Base-by-base conservation (phyloP, 2,113 vertebrate genomes). In the Oreochromis tanganicae region DNA sequence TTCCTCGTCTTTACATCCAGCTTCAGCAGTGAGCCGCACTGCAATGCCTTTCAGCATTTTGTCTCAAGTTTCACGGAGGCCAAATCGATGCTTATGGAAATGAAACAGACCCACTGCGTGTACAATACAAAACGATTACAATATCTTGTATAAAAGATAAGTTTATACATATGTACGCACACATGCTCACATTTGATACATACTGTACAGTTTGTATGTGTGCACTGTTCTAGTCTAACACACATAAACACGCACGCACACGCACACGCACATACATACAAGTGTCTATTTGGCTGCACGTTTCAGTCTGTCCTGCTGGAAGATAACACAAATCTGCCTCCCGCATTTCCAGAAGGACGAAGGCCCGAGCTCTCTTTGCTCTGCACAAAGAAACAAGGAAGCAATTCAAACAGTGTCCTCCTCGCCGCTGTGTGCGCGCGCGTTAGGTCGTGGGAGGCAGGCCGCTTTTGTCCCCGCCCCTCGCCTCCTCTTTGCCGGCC, bases 361-460 rank as follows among this genome's bases (percentile, higher is more conserved):
- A 87, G 86, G 71, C 87, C 79, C 32, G 19, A 73, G 79, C 87
- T 57, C 79, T 66, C 48, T 86, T 83, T 41, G 78, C 81, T 87
- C 63, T n/a, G 68, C 19, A 34, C 80, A 61, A 88, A 91, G 50
- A 86, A 75, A 84, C 34, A 85, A 57, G 93, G 93, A 93, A 82
- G 94, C 91, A 91, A 93, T 91, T 82, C 71, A 21, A 90, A 91
- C 84, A 93, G 83, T 93, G 92, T 95, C 94, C 95, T 94, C 92
- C 93, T 91, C 3, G 36, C 24, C 4, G 73, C 43, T 29, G 14
- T 4, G 14, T 3, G 12, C 7, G 1, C 1, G 1, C 79, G 29
- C 6, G 88, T 97, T 97, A 98, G 96, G 96, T 97, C 80, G 97
- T 91, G n/a, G 97, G 96, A 10, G 97, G 95, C 89, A 94, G 93